Base-by-base conservation (phyloP, 1,140 invertebrate genomes). In the Ceratina australensis region DNA sequence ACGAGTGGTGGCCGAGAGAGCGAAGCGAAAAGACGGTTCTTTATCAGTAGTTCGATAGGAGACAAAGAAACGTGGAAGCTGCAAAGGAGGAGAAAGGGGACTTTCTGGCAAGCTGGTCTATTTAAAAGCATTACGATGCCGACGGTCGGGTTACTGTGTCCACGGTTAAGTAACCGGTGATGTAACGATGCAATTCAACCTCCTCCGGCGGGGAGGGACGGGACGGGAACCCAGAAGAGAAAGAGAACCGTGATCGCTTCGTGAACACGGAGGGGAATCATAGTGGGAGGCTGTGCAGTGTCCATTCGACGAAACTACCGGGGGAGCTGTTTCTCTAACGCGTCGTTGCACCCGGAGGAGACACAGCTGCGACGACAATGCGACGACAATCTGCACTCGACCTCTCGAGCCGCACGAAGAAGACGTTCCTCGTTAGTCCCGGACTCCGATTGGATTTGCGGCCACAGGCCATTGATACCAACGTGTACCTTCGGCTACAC, bases 121-220 rank as follows among this genome's bases (percentile, higher is more conserved):
- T 83, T 79, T 82, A 79, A 75, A 79, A 83, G 81, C 72, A 67
- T 67, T 68, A 75, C 22, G 82, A 79, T 57, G 50, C 56, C 49
- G 82, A 60, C 61, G 56, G 60, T 78, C 20, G 20, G 67, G 56
- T 81, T 75, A 81, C 49, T 61, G 54, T 75, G 71, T 77, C 57
- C 50, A 73, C 75, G 82, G 76, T 84, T 84, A 84, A 85, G 69
- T 84, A 82, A 85, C 80, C 76, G 69, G 52, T 84, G 82, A 85
- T 81, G 79, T 79, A 84, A 85, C 80, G 69, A 59, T 59, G 80
- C 81, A 82, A 82, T 82, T 84, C 75, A 79, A 63, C 75, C 64
- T 76, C 81, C 78, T 79, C 72, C 65, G 33, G 22, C 13, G 16
- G 16, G 22, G 13, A 20, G 18, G 18, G 18, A 7, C 16, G 13